Base-by-base conservation (phyloP, 2,113 vertebrate genomes). In the Cebus imitator region DNA sequence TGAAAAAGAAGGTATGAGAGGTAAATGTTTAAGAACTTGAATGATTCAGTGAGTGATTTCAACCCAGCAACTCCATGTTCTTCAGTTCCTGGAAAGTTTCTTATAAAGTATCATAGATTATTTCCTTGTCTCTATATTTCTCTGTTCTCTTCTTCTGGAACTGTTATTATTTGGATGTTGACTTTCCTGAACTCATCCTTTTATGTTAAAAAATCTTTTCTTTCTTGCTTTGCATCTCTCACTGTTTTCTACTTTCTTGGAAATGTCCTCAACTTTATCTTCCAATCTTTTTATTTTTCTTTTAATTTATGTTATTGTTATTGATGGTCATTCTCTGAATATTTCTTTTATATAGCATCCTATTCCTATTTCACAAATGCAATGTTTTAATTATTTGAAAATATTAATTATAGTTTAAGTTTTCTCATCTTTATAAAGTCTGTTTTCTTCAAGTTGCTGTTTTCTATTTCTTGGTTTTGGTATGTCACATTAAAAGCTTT, bases 351-450 rank as follows among this genome's bases (percentile, higher is more conserved):
- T 23, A 91, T 32, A 93, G 52, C 52, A 79, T 91, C 68, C 52
- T 50, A n/a, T 57, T 97, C 50, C 16, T 90, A 35, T 85, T 90
- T 75, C 32, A 68, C 40, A 17, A 95, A 70, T 70, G 18, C 8
- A 66, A 35, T 64, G 30, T 88, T 35, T 21, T 50, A 81, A 78
- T 66, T 95, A 83, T 3, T 91, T 95, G 61, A 93, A 82, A 55
- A 55, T 90, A 97, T 70, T 84, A 84, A 91, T 40, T 82, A 48
- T 37, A 91, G 55, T 68, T 80, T 78, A 66, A 43, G 40, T 76
- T 78, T 82, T 96, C 66, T 75, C 45, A 64, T 83, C 30, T 90
- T 84, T 70, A 72, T 14, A 43, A 12, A 70, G 57, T 64, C 48
- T 83, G 9, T 87, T 73, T 90, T 94, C 37, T 50, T 79, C 32